phyloP scores from a whole-genome alignment of 2,888 invertebrate species.

The Drosophila nigricruria region DNA sequence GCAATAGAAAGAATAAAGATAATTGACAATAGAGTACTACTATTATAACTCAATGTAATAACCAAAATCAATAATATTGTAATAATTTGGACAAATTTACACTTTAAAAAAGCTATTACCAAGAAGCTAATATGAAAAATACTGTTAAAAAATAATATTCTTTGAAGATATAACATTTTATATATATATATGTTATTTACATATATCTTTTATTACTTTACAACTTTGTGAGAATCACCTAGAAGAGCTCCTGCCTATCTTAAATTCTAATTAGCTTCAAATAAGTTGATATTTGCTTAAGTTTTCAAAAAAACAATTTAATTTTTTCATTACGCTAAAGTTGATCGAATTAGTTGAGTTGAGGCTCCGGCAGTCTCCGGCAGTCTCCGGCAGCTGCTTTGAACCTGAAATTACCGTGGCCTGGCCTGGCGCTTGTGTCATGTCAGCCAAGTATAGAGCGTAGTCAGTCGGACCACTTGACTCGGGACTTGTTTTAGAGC shows the following conservation, averaged over 20 bases:
- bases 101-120: too few relatives aligned
- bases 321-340: not conserved
- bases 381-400: constrained; percentile 32
- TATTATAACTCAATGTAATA: too few relatives aligned
- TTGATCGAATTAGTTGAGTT: constrained; percentile 5
- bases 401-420: constrained; percentile 75
- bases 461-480: constrained; percentile 62
- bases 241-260: not conserved
- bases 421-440: constrained; percentile 53
- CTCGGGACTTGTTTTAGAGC: constrained; percentile 43
- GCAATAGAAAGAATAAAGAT: too few relatives aligned
- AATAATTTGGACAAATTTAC: too few relatives aligned
- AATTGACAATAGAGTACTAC: too few relatives aligned
- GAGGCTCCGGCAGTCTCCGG: too few relatives aligned
- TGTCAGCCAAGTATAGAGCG: constrained; percentile 61
- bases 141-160: too few relatives aligned
- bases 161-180: too few relatives aligned
- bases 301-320: too few relatives aligned
- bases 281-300: not conserved
- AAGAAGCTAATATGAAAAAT: too few relatives aligned
- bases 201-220: too few relatives aligned
- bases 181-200: not conserved
- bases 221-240: not conserved
- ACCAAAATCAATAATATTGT: too few relatives aligned
- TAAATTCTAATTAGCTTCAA: not conserved